Evolutionary conservation across 2,113 vertebrate species (phyloP).

Genomic region (Brienomyrus longianalis): DNA sequence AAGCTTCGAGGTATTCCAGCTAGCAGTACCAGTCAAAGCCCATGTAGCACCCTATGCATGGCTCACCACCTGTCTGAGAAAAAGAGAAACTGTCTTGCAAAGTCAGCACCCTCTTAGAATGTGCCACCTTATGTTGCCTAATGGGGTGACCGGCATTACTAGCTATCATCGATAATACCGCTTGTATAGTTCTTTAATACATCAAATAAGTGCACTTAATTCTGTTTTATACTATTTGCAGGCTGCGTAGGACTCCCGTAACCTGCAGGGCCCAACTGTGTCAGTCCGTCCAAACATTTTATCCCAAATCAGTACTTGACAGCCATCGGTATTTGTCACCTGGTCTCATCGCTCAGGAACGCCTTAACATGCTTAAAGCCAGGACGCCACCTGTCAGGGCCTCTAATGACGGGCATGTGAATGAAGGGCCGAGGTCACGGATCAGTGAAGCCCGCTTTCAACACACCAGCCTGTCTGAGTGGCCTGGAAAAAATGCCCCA

Average conservation of each 20-base stretch:
- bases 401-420: neutral
- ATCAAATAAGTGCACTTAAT: neutral
- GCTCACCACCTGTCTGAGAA: neutral
- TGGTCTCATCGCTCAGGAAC: neutral
- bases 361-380: neutral
- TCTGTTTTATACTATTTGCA: neutral
- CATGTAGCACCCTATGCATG: neutral
- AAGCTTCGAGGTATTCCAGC: neutral
- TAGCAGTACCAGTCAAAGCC: neutral
- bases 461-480: neutral
- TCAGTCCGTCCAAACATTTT: neutral
- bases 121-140: neutral
- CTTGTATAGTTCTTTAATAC: neutral
- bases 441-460: neutral
- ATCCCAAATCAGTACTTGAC: neutral
- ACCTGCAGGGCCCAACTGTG: neutral
- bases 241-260: neutral
- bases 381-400: neutral
- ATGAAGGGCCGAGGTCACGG: neutral
- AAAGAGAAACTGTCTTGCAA: neutral
- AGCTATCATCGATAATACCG: neutral
- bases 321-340: neutral
- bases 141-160: neutral
- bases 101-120: neutral
- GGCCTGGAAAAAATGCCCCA: neutral